Conservation (phyloP, 2,113 vertebrate genomes). For the Sisor rabdophorus region DNA sequence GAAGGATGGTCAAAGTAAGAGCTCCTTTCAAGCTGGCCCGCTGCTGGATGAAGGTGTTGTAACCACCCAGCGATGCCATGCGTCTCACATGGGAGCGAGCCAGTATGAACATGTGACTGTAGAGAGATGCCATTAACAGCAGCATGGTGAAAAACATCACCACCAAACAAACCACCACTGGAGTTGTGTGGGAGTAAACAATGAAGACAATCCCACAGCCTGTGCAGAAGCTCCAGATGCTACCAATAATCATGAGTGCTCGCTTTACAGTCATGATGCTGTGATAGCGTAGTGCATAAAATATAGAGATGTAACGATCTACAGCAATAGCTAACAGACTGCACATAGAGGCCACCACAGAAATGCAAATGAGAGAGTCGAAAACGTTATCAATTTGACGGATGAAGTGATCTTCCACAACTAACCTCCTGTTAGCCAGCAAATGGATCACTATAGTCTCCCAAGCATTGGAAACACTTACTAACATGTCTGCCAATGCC, state of each 20-base stretch:
- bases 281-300: constrained; percentile 90
- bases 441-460: constrained; percentile 92
- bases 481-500: constrained; percentile 92
- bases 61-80: constrained; percentile 81
- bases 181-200: constrained; percentile 85
- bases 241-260: constrained; percentile 77
- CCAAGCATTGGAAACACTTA: constrained; percentile 91
- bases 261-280: constrained; percentile 88
- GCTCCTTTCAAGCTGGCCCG: constrained; percentile 86
- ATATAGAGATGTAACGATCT: constrained; percentile 91
- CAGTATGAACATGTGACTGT: constrained; percentile 94
- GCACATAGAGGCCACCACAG: constrained; percentile 94
- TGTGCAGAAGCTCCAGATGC: constrained; percentile 89
- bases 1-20: constrained; percentile 86
- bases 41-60: constrained; percentile 73
- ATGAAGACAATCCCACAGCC: constrained; percentile 92
- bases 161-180: constrained; percentile 87
- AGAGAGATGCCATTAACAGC: constrained; percentile 88
- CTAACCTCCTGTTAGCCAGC: constrained; percentile 80
- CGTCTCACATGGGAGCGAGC: constrained; percentile 84
- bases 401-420: constrained; percentile 84
- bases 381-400: constrained; percentile 91
- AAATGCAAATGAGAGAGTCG: constrained; percentile 96
- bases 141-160: constrained; percentile 93
- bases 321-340: constrained; percentile 90